Percentiles rank a stretch among this genome's conserved stretches.
These are phyloP conservation scores for Cistogaster globosa DNA, from an alignment of 2,888 invertebrate genomes.

Conservation along the genomic window DNA sequence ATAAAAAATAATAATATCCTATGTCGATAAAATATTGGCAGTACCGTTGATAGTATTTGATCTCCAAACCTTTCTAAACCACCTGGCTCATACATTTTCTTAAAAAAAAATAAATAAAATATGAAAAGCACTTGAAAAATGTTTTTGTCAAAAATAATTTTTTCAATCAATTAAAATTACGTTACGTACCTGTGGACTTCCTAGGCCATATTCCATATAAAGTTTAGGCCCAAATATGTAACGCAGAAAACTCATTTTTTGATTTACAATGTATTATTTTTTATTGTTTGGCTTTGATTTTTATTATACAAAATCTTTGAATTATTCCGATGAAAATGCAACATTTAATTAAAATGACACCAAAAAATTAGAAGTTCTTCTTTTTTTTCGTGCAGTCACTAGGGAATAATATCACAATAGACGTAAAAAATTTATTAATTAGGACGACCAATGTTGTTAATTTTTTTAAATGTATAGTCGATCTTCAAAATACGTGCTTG, in stretches of 20 bases:
- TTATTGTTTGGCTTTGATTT: neutral
- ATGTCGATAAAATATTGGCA: neutral
- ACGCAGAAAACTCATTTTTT: slow-evolving; percentile 81
- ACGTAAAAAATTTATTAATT: neutral
- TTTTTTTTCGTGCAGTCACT: neutral
- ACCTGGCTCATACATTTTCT: slow-evolving; percentile 88
- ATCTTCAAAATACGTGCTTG: too few species aligned
- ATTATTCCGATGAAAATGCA: slow-evolving; percentile 43
- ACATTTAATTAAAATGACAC: slow-evolving; percentile 46
- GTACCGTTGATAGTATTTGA: slow-evolving; percentile 85
- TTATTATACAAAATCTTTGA: neutral
- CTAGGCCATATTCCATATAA: slow-evolving; percentile 87
- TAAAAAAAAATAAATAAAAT: slow-evolving; percentile 71
- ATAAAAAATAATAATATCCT: slow-evolving; percentile 24
- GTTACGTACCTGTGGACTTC: slow-evolving; percentile 83
- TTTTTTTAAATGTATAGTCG: too few species aligned
- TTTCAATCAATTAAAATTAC: too few species aligned
- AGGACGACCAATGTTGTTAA: neutral
- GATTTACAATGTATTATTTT: slow-evolving; percentile 20
- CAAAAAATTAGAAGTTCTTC: slow-evolving; percentile 30
- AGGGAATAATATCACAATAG: neutral
- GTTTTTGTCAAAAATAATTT: neutral
- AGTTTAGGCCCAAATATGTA: slow-evolving; percentile 89
- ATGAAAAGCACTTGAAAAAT: neutral
- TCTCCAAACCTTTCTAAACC: slow-evolving; percentile 89